Conservation (phyloP, 2,888 invertebrate genomes). For the Trimorus sp. region DNA sequence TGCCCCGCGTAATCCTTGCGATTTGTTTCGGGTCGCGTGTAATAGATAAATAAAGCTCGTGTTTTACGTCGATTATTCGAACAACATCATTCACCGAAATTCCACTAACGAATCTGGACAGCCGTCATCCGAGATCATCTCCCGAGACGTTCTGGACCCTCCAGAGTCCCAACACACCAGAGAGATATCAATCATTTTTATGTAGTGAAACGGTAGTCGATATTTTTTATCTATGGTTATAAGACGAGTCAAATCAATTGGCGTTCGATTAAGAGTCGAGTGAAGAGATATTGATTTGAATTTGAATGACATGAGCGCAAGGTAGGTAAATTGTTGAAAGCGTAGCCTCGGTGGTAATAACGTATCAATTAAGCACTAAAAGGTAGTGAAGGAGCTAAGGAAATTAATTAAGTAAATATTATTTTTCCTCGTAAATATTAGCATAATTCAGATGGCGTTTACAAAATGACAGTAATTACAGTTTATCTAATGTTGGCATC, state of each 20-base stretch:
- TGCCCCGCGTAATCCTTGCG: constrained; percentile 78
- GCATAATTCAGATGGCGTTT: background rate
- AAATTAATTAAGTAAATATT: no score
- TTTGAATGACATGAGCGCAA: no score
- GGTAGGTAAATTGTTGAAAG: no score
- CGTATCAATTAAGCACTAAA: no score
- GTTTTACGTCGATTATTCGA: constrained; percentile 71
- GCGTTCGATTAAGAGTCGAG: no score
- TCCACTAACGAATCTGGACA: constrained; percentile 63
- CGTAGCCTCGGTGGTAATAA: no score
- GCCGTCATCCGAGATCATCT: constrained; percentile 58
- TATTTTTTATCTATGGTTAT: background rate
- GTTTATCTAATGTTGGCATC: constrained; percentile 26
- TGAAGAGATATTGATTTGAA: no score
- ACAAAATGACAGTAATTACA: constrained; percentile 20
- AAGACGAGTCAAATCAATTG: no score
- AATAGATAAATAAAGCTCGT: constrained; percentile 80
- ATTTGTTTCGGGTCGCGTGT: constrained; percentile 76
- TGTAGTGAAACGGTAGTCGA: background rate
- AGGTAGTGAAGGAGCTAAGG: no score
- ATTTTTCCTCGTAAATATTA: no score
- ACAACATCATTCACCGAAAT: constrained; percentile 68
- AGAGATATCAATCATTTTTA: constrained; percentile 27
- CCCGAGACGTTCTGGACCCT: constrained; percentile 37
- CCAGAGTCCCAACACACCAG: constrained; percentile 30